Base-by-base conservation (phyloP, 2,888 invertebrate genomes). In the Lottia gigantea region DNA sequence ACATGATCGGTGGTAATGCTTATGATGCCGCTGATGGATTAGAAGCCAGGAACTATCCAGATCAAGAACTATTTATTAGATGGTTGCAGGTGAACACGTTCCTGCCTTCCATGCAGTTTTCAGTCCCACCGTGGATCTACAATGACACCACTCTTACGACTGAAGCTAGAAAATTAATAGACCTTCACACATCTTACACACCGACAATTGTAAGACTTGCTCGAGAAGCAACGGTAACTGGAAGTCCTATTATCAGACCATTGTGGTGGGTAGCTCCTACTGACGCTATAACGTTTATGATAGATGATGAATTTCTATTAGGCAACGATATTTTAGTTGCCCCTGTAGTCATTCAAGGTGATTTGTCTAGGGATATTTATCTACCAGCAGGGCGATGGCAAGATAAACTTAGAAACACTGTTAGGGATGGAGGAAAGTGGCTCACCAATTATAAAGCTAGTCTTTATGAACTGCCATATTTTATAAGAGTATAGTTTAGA, bases 41-140 rank as follows among this genome's bases (percentile, higher is more conserved):
- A 23, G 65, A 67, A 46, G 72, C 73, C 46, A 64, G 25, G 25
- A 65, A 49, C n/a, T 71, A 74, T 8, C 82, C 85, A 26, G 82
- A 82, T 11, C 76, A 79, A 31, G 88, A 90, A 75, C 83, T 90
- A 4, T 93, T 93, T 81, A 91, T 95, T 40, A 90, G 95, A 81
- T 97, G 97, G 97, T 88, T 94, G 62, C 93, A 95, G 84, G 90
- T 97, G 82, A 94, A 95, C 2, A 94, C 95, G 0, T 97, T 98
- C 87, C 88, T 98, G 79, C 97, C 98, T 0, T 94, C 96, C 0
- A 93, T 97, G 89, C 94, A 96, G 84, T 96, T 95, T 82, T 95
- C 95, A 0, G 78, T 84, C 0, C 80, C 80, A 0, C 86, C 90
- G 91, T 0, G 96, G 82, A 66, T 69, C 1, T 85, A 79, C 71